Evolutionary conservation across 2,888 invertebrate genomes (phyloP).

Genomic region (Agonopterix subpropinquella): DNA sequence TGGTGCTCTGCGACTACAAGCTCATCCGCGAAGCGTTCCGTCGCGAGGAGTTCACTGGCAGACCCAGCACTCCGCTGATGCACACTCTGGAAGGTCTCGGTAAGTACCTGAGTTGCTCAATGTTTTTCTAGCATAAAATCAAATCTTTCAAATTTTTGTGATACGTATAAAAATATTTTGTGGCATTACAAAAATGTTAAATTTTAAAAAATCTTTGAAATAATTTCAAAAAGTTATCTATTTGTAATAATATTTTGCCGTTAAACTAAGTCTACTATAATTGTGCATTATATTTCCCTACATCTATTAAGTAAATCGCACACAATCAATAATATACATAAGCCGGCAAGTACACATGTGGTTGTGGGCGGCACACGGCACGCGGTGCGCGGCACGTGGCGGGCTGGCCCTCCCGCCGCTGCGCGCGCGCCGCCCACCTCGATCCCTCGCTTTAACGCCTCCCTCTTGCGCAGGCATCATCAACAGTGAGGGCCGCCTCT

Average conservation of each 20-base stretch:
- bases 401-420: conserved; percentile 41
- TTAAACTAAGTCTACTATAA: no score
- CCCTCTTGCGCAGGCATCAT: conserved; percentile 82
- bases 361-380: neutral
- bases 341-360: no score
- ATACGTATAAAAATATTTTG: no score
- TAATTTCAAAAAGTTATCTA: no score
- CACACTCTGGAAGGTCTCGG: conserved; percentile 92
- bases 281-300: no score
- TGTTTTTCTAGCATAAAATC: neutral
- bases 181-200: no score
- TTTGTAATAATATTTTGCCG: no score
- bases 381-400: conserved; percentile 38
- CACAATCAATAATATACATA: no score
- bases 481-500: conserved; percentile 90
- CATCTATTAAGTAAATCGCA: no score
- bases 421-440: conserved; percentile 3
- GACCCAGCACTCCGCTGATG: conserved; percentile 91
- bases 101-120: conserved; percentile 66
- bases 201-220: no score
- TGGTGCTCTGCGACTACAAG: conserved; percentile 91
- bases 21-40: conserved; percentile 90
- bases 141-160: no score
- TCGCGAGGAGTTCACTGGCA: conserved; percentile 90
- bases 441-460: conserved; percentile 5